Evolutionary conservation across 2,797 vertebrate species (phyloP), one percentile per base, ranked within the genome.

Genomic region (Muraenolepis orangiensis): DNA sequence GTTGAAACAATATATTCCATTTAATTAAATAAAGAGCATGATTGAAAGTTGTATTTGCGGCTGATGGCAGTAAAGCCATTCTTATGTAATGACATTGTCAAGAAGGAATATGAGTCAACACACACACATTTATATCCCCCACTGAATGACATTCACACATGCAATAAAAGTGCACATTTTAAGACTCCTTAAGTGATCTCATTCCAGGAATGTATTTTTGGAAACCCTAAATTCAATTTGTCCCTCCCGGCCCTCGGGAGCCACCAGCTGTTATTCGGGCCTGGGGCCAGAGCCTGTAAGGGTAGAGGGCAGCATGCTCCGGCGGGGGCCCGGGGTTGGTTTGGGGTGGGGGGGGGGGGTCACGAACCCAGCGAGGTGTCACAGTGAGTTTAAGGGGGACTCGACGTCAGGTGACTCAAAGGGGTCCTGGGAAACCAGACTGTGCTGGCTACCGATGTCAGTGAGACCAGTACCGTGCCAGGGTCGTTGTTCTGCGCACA

Each of bases 231-330:
- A 20, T 1, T 30, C 3, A 29, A 42, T 73, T 57, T 28, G 66
- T 71, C 70, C 6, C 71, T 32, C 6, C 13, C 32, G 73, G 26
- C 70, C 77, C 36, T 71, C n/a, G 57, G 76, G 72, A 80, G 83
- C 4, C 74, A 71, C 67, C 73, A 38, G 66, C 38, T 69, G 72
- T 74, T 81, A 82, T 85, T 85, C 84, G 69, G 20, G 70, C 42
- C 74, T 30, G 29, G n/a, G 10, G 8, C 34, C 75, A 18, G 75
- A 76, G 69, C 20, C 73, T 66, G 29, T 71, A 72, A 69, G 76
- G 78, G 84, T 77, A 83, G 72, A 72, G 76, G 74, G 28, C 79
- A 57, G 51, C 11, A 57, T 23, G 51, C 51, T 2, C 51, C 23
- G 18, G 51, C 23, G 20, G 51, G 3, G 42, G n/a, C n/a, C n/a